These are phyloP conservation scores for Caenorhabditis sinica DNA, from an alignment of 2,888 invertebrate species.

Conservation along the genomic window DNA sequence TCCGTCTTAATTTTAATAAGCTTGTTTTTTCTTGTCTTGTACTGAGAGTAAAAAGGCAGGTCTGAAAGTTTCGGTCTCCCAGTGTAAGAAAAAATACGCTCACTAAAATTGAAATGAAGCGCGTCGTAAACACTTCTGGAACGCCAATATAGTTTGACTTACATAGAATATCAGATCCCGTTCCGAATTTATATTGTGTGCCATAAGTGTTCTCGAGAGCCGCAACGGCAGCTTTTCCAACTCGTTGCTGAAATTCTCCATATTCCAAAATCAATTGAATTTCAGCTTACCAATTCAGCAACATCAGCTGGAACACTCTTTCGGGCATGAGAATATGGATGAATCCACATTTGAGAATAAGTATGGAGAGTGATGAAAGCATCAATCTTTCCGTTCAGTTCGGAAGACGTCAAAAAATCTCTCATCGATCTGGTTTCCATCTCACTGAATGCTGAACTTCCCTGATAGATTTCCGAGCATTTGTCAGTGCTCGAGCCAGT, in stretches of 20 bases:
- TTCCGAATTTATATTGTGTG: conserved; percentile 82
- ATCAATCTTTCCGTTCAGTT: conserved; percentile 79
- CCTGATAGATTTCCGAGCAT: conserved; percentile 83
- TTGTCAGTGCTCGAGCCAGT: conserved; percentile 80
- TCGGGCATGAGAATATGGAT: conserved; percentile 81
- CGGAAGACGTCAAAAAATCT: conserved; percentile 78
- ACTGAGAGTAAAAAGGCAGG: too few relatives aligned
- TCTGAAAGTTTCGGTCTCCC: too few relatives aligned
- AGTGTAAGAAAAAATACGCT: too few relatives aligned
- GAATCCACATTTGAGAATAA: conserved; percentile 83
- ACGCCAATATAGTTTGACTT: conserved; percentile 5
- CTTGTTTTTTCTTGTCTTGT: too few relatives aligned
- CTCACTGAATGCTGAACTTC: conserved; percentile 81
- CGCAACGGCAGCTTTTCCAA: conserved; percentile 78
- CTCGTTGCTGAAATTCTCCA: conserved; percentile 72
- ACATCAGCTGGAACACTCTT: conserved; percentile 81
- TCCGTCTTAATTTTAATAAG: too few relatives aligned
- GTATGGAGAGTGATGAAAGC: conserved; percentile 83
- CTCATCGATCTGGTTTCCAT: conserved; percentile 82
- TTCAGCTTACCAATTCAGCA: conserved; percentile 77
- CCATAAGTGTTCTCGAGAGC: conserved; percentile 82
- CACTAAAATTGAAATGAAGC: too few relatives aligned
- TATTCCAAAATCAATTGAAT: neutral
- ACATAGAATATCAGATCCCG: conserved; percentile 83
- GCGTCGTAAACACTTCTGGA: too few relatives aligned